These are phyloP conservation scores for Anguilla obscura DNA, from an alignment of 2,797 vertebrate species.

Conservation along the genomic window DNA sequence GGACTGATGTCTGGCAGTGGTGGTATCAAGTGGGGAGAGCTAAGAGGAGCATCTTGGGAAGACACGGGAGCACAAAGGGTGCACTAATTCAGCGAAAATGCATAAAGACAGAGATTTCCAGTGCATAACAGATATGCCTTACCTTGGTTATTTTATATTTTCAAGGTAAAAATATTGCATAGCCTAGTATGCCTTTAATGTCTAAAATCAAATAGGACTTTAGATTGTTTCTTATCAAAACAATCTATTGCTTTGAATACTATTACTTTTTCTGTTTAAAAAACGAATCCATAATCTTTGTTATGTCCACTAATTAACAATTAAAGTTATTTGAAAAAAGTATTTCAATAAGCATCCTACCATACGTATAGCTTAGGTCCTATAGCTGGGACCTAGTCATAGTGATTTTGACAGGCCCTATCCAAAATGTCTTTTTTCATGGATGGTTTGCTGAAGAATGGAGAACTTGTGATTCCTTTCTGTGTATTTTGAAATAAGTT, in stretches of 20 bases:
- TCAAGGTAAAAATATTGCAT: too few species aligned
- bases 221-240: background rate
- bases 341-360: too few species aligned
- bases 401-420: background rate
- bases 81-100: too few species aligned
- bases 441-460: background rate
- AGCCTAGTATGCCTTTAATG: too few species aligned
- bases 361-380: background rate
- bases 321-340: too few species aligned
- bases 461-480: background rate
- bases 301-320: too few species aligned
- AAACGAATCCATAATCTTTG: background rate
- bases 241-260: background rate
- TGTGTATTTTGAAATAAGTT: background rate
- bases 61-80: background rate
- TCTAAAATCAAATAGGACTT: background rate
- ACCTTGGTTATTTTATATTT: too few species aligned
- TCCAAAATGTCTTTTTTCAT: background rate
- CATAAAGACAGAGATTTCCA: too few species aligned
- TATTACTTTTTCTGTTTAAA: background rate
- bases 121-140: too few species aligned
- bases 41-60: background rate
- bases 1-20: background rate
- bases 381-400: background rate
- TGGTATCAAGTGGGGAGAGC: background rate